Evolutionary conservation across 2,888 invertebrate species (phyloP).

Genomic region (Dione juno): DNA sequence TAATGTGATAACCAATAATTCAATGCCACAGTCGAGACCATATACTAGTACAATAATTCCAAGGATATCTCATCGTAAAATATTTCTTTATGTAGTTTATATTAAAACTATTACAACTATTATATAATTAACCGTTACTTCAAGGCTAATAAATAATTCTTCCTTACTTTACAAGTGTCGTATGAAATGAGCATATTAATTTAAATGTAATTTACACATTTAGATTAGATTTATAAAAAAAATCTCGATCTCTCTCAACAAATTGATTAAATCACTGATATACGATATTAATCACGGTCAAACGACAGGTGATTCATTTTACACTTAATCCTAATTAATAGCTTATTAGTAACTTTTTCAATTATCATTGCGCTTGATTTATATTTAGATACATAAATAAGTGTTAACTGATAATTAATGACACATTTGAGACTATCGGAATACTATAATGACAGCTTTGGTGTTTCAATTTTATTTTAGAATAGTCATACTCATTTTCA

Average conservation of each 20-base stretch:
- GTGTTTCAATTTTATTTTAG: not conserved
- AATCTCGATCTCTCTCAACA: constrained; percentile 24
- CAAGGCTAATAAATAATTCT: constrained; percentile 16
- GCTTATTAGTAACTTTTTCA: constrained; percentile 77
- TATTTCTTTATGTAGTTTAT: not conserved
- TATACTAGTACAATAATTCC: not conserved
- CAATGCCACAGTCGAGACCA: constrained; percentile 11
- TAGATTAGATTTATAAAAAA: constrained; percentile 25
- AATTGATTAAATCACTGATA: constrained; percentile 35
- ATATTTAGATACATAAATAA: constrained; percentile 59
- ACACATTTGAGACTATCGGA: constrained; percentile 28
- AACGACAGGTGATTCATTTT: constrained; percentile 69
- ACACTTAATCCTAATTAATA: constrained; percentile 78
- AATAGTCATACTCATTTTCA: not conserved
- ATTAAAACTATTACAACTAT: not conserved
- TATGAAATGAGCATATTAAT: constrained; percentile 24
- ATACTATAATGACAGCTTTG: constrained; percentile 19
- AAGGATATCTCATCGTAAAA: not conserved
- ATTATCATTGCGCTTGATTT: constrained; percentile 76
- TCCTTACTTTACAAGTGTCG: constrained; percentile 3
- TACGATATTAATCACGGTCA: constrained; percentile 32
- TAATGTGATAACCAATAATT: constrained; percentile 12
- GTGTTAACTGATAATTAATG: constrained; percentile 63
- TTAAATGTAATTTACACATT: constrained; percentile 32
- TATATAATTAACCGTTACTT: not conserved